phyloP scores from a whole-genome alignment of 2,888 invertebrate species.

The Ophion ventricosus region DNA sequence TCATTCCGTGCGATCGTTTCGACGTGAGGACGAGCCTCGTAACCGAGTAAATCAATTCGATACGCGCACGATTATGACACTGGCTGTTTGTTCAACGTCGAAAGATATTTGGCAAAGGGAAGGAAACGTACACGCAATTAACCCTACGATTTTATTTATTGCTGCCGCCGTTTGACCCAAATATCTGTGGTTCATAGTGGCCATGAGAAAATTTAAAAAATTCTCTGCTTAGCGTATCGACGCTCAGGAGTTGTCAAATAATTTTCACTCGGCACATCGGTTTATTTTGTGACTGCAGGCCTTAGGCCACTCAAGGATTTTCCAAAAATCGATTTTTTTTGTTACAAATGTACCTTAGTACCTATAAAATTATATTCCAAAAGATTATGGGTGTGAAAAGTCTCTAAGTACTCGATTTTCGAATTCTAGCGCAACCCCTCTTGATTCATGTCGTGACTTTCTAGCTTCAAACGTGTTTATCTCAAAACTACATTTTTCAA shows the following conservation, averaged over 20 bases:
- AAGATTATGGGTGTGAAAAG: too few relatives aligned
- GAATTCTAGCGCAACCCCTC: too few relatives aligned
- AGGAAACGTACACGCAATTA: slow-evolving; percentile 16
- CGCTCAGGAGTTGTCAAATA: neutral
- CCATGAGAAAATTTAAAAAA: neutral
- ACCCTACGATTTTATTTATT: slow-evolving; percentile 21
- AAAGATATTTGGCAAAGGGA: slow-evolving; percentile 1
- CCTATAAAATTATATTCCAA: too few relatives aligned
- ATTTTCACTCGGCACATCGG: neutral
- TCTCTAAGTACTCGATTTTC: too few relatives aligned
- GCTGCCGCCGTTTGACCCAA: neutral
- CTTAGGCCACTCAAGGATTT: too few relatives aligned
- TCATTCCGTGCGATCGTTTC: slow-evolving; percentile 35
- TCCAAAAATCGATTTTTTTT: too few relatives aligned
- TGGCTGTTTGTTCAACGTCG: slow-evolving; percentile 1
- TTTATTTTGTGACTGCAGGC: neutral
- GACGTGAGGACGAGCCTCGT: neutral
- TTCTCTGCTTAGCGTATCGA: neutral
- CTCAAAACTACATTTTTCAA: too few relatives aligned
- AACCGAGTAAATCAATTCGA: slow-evolving; percentile 25
- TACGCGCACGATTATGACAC: slow-evolving; percentile 7
- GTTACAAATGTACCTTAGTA: too few relatives aligned
- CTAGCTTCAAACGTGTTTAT: too few relatives aligned
- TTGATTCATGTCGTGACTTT: too few relatives aligned
- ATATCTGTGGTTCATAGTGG: neutral